Evolutionary conservation across 2,888 invertebrate genomes (phyloP).

Genomic region (Chaetogeoica ovagalla): DNA sequence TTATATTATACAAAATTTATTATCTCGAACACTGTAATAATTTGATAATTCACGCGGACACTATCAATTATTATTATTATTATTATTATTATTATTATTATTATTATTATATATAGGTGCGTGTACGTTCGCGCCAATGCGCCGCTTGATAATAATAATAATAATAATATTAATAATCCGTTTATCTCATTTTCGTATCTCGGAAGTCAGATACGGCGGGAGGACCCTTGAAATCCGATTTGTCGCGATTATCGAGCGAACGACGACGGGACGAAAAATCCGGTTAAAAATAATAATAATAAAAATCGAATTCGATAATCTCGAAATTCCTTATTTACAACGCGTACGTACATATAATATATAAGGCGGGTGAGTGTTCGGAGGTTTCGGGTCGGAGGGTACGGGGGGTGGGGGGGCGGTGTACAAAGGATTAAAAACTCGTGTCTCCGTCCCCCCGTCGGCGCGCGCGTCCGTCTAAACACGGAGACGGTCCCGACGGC

Average conservation of each 20-base stretch:
- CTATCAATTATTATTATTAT: too few relatives aligned
- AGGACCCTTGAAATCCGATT: slow-evolving; percentile 36
- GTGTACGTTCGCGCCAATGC: not conserved
- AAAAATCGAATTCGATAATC: not conserved
- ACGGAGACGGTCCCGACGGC: slow-evolving; percentile 3
- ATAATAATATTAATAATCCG: slow-evolving; percentile 38
- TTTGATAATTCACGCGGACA: too few relatives aligned
- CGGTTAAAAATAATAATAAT: not conserved
- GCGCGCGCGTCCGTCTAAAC: not conserved
- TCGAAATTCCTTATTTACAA: not conserved
- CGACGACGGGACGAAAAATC: not conserved
- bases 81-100: slow-evolving; percentile 6
- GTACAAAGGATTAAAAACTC: slow-evolving; percentile 47
- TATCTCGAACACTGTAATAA: too few relatives aligned
- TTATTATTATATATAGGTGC: not conserved
- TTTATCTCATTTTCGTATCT: slow-evolving; percentile 16
- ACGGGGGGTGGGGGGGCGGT: too few relatives aligned
- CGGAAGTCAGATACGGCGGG: slow-evolving; percentile 14
- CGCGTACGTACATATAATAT: too few relatives aligned
- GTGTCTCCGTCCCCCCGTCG: not conserved
- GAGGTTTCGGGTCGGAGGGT: not conserved
- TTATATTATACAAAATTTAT: too few relatives aligned
- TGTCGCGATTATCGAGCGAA: not conserved
- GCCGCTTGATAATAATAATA: too few relatives aligned
- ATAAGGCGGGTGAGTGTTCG: too few relatives aligned